phyloP scores from a whole-genome alignment of 2,113 vertebrate species.

The Anolis carolinensis region DNA sequence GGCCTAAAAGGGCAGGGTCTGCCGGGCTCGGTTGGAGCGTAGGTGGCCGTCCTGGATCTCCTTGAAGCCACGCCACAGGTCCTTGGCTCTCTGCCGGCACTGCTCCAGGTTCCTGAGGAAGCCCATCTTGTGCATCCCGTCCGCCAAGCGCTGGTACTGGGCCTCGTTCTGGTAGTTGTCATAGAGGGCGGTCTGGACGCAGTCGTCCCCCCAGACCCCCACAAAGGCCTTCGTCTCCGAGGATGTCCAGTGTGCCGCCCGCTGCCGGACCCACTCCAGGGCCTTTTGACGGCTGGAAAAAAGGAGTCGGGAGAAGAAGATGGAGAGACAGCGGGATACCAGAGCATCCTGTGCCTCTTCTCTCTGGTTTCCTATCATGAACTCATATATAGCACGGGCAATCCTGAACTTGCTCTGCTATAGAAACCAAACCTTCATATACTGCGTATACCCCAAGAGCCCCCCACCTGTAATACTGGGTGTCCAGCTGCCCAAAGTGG shows the following conservation, averaged over 20 bases:
- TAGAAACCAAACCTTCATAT: neutral
- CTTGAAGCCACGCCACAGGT: constrained; percentile 17
- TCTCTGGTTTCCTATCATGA: no score
- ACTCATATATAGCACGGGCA: no score
- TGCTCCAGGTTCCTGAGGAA: constrained; percentile 27
- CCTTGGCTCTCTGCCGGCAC: constrained; percentile 22
- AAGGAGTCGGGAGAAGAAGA: no score
- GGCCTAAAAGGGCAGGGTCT: constrained; percentile 6
- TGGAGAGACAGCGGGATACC: neutral
- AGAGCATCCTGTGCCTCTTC: no score
- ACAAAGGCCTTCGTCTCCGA: constrained; percentile 11
- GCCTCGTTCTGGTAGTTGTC: constrained; percentile 25
- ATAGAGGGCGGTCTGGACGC: neutral
- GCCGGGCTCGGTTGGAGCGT: constrained; percentile 7
- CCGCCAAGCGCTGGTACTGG: constrained; percentile 19
- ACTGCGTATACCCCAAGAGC: neutral
- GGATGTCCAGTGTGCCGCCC: neutral
- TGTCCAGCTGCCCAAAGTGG: neutral
- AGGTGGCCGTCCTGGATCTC: constrained; percentile 18
- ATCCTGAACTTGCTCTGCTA: no score
- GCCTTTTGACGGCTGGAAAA: neutral
- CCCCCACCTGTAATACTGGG: neutral
- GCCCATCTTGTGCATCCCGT: constrained; percentile 15
- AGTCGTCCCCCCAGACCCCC: constrained; percentile 16
- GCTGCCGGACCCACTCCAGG: constrained; percentile 7